Evolutionary conservation across 2,888 invertebrate species (phyloP), one percentile per base, ranked within the genome.

Genomic region (Phorcus lineatus): DNA sequence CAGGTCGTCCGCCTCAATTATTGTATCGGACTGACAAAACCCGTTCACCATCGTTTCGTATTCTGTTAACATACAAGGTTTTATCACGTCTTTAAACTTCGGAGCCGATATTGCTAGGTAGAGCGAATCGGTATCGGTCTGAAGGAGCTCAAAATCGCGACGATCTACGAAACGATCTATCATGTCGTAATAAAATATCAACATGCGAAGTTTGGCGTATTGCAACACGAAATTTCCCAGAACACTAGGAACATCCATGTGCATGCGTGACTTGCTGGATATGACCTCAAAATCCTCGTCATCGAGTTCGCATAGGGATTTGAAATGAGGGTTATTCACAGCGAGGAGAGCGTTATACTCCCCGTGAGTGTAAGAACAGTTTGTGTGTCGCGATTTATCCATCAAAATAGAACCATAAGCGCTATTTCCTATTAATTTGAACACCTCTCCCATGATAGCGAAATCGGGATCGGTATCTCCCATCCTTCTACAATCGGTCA

Each of bases 381-480:
- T 74, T 74, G 74, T 74, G 36, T 74, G 74, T 17, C 52, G 40
- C 17, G 40, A 40, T 74, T 74, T 74, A 40, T 74, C 47, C 74
- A 74, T 31, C 40, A 74, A 40, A 47, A 74, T 40, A 13, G 47
- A 40, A 6, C 74, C 74, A 17, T 74, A 74, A 13, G 74, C 47
- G 52, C 74, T 74, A 40, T 31, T 74, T 40, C 74, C 74, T 22
- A 74, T 52, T 40, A 74, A 74, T 74, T 74, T 74, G 22, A 74
- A 47, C 19, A 74, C 74, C 22, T 74, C 74, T 2, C 47, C 74
- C 74, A 74, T 74, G 52, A 74, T 74, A 40, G 74, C 74, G 19
- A 74, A 47, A 74, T 74, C 74, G 9, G 74, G 74, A 52, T 74
- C 74, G 17, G 52, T 19, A 74, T 74, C 74, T 36, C 74, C 74